Evolutionary conservation across 2,113 vertebrate species (phyloP).

Genomic region (Ophiodon elongatus): DNA sequence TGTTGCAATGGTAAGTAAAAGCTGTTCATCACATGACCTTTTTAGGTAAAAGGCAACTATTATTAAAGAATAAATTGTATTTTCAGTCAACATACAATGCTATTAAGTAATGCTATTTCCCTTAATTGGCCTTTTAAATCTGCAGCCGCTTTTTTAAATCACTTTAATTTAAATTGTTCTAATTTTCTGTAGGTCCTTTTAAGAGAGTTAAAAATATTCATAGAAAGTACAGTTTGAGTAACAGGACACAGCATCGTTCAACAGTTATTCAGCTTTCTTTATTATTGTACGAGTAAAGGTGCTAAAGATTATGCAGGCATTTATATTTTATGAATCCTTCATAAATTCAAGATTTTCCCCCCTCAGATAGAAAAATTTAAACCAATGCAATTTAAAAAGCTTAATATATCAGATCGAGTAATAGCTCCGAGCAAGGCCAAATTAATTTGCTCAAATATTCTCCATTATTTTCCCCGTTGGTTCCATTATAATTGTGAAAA

Average conservation of each 20-base stretch:
- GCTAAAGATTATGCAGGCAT: constrained; percentile 7
- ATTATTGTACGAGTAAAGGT: constrained; percentile 9
- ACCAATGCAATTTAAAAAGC: constrained; percentile 13
- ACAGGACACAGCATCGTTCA: background rate
- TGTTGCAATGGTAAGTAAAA: background rate
- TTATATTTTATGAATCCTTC: constrained; percentile 30
- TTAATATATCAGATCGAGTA: constrained; percentile 22
- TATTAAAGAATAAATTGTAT: background rate
- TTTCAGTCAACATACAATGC: background rate
- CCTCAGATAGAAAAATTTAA: constrained; percentile 15
- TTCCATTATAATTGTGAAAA: constrained; percentile 55
- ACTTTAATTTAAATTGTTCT: constrained; percentile 1
- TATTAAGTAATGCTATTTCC: background rate
- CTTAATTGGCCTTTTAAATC: constrained; percentile 10
- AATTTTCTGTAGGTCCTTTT: background rate
- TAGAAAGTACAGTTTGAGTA: background rate
- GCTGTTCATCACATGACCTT: background rate
- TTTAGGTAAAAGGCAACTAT: background rate
- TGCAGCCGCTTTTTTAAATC: background rate
- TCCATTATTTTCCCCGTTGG: constrained; percentile 45
- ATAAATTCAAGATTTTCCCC: constrained; percentile 20
- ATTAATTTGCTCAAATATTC: constrained; percentile 47
- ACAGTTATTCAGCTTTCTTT: constrained; percentile 3
- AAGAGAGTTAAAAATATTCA: background rate
- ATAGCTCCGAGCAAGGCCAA: constrained; percentile 37